phyloP scores from a whole-genome alignment of 2,113 vertebrate genomes.

The Brienomyrus longianalis region DNA sequence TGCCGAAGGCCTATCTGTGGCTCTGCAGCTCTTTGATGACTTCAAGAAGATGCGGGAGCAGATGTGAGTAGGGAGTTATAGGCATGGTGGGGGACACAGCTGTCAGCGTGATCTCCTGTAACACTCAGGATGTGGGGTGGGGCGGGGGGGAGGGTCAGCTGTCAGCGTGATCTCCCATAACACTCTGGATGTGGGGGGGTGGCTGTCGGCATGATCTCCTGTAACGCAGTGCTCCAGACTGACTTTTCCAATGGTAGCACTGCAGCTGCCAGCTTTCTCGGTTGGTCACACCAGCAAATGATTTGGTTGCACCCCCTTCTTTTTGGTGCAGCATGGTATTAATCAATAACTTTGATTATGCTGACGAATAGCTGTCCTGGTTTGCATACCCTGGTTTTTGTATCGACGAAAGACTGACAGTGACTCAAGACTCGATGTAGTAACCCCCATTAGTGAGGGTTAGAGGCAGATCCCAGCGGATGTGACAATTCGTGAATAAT shows the following conservation, averaged over 20 bases:
- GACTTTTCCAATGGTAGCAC: too few relatives aligned
- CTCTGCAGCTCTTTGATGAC: slow-evolving; percentile 86
- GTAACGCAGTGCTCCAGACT: background rate
- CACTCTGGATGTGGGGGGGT: background rate
- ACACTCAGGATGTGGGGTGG: background rate
- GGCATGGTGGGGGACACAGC: background rate
- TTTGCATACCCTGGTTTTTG: too few relatives aligned
- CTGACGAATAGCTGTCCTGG: too few relatives aligned
- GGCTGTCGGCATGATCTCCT: background rate
- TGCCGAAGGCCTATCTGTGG: slow-evolving; percentile 82
- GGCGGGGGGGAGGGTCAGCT: background rate
- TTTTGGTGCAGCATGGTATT: too few relatives aligned
- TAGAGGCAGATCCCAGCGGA: too few relatives aligned
- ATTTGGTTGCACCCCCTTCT: too few relatives aligned
- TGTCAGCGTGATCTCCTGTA: background rate
- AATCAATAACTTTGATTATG: too few relatives aligned
- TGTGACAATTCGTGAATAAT: too few relatives aligned
- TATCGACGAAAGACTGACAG: too few relatives aligned
- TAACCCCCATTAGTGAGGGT: too few relatives aligned
- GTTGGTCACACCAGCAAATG: too few relatives aligned
- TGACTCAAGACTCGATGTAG: too few relatives aligned
- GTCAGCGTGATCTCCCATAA: background rate
- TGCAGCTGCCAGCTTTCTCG: background rate
- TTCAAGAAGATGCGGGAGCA: slow-evolving; percentile 93
- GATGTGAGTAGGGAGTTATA: slow-evolving; percentile 64